phyloP scores from a whole-genome alignment of 2,888 invertebrate genomes.

The Cheilosia vernalis region DNA sequence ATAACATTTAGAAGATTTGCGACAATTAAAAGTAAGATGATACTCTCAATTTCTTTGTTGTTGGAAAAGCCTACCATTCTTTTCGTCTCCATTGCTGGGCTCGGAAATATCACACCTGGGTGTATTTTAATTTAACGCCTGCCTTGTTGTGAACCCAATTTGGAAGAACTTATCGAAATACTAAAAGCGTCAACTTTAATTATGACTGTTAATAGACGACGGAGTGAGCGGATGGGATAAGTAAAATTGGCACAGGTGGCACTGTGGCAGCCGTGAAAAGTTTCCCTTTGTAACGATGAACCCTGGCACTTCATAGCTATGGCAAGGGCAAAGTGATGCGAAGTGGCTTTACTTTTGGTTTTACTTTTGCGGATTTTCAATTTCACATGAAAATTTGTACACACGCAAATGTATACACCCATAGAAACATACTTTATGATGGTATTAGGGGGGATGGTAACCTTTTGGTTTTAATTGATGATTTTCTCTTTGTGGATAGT shows the following conservation, averaged over 20 bases:
- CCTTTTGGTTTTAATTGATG: not conserved
- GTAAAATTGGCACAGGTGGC: slow-evolving; percentile 30
- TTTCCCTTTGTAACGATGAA: slow-evolving; percentile 26
- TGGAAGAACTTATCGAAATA: slow-evolving; percentile 53
- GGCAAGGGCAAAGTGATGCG: slow-evolving; percentile 7
- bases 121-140: slow-evolving; percentile 52
- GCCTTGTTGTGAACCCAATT: slow-evolving; percentile 56
- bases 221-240: not conserved
- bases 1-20: slow-evolving; percentile 15
- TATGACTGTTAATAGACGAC: slow-evolving; percentile 48
- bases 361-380: not conserved
- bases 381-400: slow-evolving; percentile 15
- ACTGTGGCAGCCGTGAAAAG: slow-evolving; percentile 21
- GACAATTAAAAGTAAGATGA: slow-evolving; percentile 27
- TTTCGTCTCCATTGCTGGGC: not conserved
- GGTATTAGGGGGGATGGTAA: not conserved
- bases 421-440: not conserved
- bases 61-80: not conserved
- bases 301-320: slow-evolving; percentile 12
- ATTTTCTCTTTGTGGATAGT: not conserved
- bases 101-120: slow-evolving; percentile 10
- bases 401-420: not conserved
- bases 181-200: slow-evolving; percentile 53
- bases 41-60: slow-evolving; percentile 1
- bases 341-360: slow-evolving; percentile 28